Evolutionary conservation across 2,113 vertebrate species (phyloP).

Genomic region (Alligator mississippiensis): DNA sequence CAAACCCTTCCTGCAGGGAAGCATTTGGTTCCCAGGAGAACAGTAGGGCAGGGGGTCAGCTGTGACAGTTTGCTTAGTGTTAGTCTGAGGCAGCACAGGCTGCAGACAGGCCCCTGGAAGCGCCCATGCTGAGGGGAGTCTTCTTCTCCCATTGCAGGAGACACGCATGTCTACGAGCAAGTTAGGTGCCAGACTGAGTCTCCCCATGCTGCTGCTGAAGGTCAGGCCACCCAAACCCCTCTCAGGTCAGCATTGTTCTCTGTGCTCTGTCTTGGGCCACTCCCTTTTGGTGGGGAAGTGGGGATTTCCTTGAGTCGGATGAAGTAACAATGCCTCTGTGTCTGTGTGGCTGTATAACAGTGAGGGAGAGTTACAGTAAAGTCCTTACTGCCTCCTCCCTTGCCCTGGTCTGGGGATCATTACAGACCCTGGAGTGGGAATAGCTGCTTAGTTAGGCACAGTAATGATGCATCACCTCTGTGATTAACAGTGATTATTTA

Average conservation of each 20-base stretch:
- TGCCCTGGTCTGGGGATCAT: not conserved
- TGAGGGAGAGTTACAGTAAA: not conserved
- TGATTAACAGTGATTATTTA: not conserved
- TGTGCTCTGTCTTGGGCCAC: not conserved
- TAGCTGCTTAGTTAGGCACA: not conserved
- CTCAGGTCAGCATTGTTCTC: constrained; percentile 74
- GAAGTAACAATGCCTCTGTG: not conserved
- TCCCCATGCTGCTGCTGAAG: constrained; percentile 77
- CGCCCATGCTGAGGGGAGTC: not conserved
- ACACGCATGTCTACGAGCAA: not conserved
- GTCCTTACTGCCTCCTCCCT: not conserved
- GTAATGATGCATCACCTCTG: not conserved
- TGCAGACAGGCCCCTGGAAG: not conserved
- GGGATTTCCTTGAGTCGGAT: not conserved
- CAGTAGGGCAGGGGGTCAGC: not conserved
- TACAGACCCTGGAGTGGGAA: not conserved
- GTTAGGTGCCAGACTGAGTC: constrained; percentile 73
- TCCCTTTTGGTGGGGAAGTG: not conserved
- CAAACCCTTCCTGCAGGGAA: not conserved
- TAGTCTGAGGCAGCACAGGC: not conserved
- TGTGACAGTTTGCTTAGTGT: not conserved
- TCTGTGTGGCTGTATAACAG: not conserved
- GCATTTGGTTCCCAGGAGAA: not conserved
- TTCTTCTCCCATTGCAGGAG: constrained; percentile 59
- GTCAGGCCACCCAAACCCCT: constrained; percentile 79